These are phyloP conservation scores for Acanthopagrus latus DNA, from an alignment of 2,797 vertebrate species.

Conservation along the genomic window DNA sequence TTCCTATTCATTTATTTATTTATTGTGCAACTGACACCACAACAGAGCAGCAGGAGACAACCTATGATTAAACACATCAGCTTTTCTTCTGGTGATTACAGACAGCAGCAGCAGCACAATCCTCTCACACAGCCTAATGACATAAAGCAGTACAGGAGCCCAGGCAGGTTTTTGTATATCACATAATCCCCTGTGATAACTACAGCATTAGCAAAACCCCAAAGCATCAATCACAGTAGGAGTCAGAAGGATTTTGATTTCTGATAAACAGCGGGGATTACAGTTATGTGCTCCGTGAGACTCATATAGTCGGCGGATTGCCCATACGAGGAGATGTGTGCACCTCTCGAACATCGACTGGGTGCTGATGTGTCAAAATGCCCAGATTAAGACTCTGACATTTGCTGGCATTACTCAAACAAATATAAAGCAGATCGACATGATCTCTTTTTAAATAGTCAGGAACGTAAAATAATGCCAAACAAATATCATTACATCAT, in stretches of 20 bases:
- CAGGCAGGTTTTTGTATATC: constrained; percentile 66
- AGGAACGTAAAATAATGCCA: constrained; percentile 33
- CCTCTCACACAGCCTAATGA: constrained; percentile 62
- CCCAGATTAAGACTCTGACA: constrained; percentile 73
- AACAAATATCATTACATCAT: constrained; percentile 42
- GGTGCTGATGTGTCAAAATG: constrained; percentile 60
- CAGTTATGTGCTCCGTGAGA: constrained; percentile 42
- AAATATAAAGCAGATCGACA: constrained; percentile 54
- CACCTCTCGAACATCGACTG: constrained; percentile 9
- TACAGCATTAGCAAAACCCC: constrained; percentile 65
- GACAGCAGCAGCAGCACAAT: constrained; percentile 56
- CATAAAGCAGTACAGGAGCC: constrained; percentile 52
- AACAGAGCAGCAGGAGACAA: constrained; percentile 41
- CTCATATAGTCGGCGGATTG: constrained; percentile 45
- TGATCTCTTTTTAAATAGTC: constrained; percentile 70
- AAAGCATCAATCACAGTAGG: constrained; percentile 66
- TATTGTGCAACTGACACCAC: constrained; percentile 6
- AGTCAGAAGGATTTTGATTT: constrained; percentile 65
- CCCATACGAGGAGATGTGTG: constrained; percentile 18
- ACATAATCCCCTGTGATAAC: constrained; percentile 73
- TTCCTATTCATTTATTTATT: not conserved
- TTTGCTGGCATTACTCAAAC: constrained; percentile 71
- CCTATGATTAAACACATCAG: constrained; percentile 66
- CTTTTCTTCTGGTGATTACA: constrained; percentile 63
- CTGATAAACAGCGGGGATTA: constrained; percentile 76